A percentile compares a stretch with the other conserved stretches of the same genome.
Conservation (phyloP, 2,797 vertebrate genomes). For the Emys orbicularis region DNA sequence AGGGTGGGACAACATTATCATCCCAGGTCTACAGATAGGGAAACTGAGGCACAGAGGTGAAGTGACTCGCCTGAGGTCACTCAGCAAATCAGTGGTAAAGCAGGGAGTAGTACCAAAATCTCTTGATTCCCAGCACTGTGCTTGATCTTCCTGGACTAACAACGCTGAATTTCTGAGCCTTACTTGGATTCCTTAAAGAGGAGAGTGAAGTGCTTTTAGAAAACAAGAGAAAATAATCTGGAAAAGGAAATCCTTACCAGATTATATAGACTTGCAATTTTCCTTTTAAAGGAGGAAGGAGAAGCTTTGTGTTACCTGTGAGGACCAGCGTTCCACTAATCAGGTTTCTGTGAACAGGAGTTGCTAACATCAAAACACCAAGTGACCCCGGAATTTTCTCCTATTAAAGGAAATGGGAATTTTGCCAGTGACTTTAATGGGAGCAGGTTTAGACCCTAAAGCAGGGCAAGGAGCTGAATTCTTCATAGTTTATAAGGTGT, state of each 20-base stretch:
- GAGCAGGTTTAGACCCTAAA: neutral
- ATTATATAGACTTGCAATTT: neutral
- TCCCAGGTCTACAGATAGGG: neutral
- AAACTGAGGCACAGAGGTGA: neutral
- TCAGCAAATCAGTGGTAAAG: neutral
- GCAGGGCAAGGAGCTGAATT: neutral
- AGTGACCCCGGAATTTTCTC: neutral
- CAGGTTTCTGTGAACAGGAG: neutral
- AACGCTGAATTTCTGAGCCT: neutral
- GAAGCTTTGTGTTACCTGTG: neutral
- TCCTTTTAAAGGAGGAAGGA: neutral
- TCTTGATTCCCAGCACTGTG: neutral
- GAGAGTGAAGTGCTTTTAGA: neutral
- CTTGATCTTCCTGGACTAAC: neutral
- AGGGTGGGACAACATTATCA: neutral
- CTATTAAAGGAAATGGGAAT: neutral
- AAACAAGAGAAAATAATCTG: neutral
- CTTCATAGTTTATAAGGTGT: neutral
- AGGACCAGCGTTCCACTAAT: neutral
- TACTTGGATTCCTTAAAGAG: neutral
- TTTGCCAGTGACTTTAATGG: neutral
- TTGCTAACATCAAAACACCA: neutral
- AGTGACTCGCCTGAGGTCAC: neutral
- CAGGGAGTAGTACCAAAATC: fast-evolving
- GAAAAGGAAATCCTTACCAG: neutral